Base-by-base conservation (phyloP, 2,797 vertebrate genomes). In the Todus mexicanus region DNA sequence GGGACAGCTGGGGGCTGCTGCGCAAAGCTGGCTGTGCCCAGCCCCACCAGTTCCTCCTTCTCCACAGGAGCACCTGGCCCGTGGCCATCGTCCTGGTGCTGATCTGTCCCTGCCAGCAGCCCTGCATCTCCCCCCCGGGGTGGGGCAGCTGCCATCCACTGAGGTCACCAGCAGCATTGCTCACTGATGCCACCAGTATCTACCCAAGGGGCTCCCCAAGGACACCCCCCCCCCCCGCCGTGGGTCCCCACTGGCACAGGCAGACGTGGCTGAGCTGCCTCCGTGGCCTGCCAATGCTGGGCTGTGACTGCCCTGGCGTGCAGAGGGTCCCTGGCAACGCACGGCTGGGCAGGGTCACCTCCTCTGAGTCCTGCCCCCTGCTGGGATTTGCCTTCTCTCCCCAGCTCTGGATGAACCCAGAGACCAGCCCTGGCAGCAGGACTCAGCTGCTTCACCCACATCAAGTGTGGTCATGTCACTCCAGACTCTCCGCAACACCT, bases 161-260 rank as follows among this genome's bases (percentile, higher is more conserved):
- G 31, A 7, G 11, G 17, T n/a, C n/a, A 51, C 27, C 48, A n/a
- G 27, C 26, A 27, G 23, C 23, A 18, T 23, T 23, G 3, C 11
- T 10, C 35, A 37, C 56, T 22, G 33, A 26, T 38, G 57, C 35
- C 38, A 61, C 47, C 35, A 21, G 33, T n/a, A n/a, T n/a, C n/a
- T n/a, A n/a, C n/a, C n/a, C n/a, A n/a, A n/a, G n/a, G n/a, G n/a
- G n/a, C n/a, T n/a, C n/a, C n/a, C n/a, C n/a, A n/a, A n/a, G n/a
- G n/a, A n/a, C n/a, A n/a, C n/a, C n/a, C n/a, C n/a, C n/a, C n/a
- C n/a, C n/a, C n/a, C n/a, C n/a, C n/a, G n/a, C n/a, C 60, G 33
- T 0, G 0, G 19, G 11, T 9, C 26, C 15, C 26, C 3, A 0
- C 40, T 27, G 38, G n/a, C 4, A 3, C 60, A 25, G 43, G 22